Percentiles rank a stretch among this genome's conserved stretches.
Evolutionary conservation across 2,888 invertebrate genomes (phyloP).

Genomic region (Xestia sexstrigata): DNA sequence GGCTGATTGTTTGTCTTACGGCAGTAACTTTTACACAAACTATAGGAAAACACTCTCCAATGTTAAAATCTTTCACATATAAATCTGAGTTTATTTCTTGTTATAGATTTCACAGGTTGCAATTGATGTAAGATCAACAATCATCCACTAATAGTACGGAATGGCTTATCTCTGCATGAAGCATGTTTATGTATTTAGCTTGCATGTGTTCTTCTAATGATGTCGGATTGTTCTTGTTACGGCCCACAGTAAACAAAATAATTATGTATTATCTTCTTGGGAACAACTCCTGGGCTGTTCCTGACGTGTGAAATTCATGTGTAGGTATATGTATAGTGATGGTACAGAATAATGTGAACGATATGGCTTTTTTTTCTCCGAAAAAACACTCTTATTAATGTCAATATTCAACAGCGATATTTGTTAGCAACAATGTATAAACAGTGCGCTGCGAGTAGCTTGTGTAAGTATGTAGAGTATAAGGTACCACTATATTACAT

Average conservation of each 20-base stretch:
- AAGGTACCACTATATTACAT: not conserved
- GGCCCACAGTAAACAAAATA: conserved; percentile 26
- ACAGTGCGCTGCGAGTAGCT: not conserved
- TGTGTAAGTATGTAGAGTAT: conserved; percentile 22
- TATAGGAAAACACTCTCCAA: not conserved
- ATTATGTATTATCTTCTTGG: conserved; percentile 35
- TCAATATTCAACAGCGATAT: conserved; percentile 7
- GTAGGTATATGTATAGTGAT: conserved; percentile 18
- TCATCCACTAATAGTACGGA: conserved; percentile 47
- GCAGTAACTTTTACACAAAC: not conserved
- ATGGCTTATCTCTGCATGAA: conserved; percentile 61
- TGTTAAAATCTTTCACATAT: not conserved
- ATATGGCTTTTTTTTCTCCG: not conserved
- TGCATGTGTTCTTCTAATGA: conserved; percentile 59
- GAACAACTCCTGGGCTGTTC: conserved; percentile 9
- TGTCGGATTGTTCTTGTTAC: conserved; percentile 27
- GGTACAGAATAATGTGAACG: not conserved
- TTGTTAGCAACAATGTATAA: conserved; percentile 22
- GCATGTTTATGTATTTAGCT: conserved; percentile 59
- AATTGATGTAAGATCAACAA: conserved; percentile 34
- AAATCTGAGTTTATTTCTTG: not conserved
- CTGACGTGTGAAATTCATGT: conserved; percentile 10
- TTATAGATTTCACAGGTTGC: not conserved
- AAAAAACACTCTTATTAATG: conserved; percentile 15
- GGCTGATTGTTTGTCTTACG: conserved; percentile 42